Evolutionary conservation across 2,888 invertebrate species (phyloP).

Genomic region (Polydrusus cervinus): DNA sequence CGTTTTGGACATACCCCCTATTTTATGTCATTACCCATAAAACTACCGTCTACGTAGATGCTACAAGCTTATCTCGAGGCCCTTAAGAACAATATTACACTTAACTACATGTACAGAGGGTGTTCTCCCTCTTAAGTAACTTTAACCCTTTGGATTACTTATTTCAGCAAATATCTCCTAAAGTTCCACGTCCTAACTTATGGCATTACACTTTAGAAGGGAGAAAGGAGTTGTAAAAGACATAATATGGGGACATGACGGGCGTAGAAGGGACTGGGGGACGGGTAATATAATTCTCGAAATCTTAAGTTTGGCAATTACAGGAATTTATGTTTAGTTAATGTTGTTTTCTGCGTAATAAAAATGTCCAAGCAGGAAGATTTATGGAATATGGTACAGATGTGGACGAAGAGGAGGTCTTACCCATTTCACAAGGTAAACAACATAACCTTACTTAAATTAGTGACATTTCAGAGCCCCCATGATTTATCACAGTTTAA

Average conservation of each 20-base stretch:
- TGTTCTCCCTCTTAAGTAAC: not conserved
- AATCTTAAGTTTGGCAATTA: constrained; percentile 10
- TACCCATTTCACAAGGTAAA: too few relatives aligned
- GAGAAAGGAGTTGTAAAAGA: constrained; percentile 21
- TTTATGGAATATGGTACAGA: not conserved
- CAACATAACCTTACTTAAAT: too few relatives aligned
- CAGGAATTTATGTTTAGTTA: not conserved
- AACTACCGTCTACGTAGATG: too few relatives aligned
- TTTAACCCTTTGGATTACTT: constrained; percentile 18
- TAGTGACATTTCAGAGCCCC: too few relatives aligned
- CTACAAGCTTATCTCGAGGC: not conserved
- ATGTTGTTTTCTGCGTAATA: not conserved
- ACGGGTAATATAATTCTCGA: not conserved
- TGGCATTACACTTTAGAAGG: constrained; percentile 13
- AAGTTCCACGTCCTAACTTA: constrained; percentile 27
- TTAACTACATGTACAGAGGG: constrained; percentile 8
- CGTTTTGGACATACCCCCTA: too few relatives aligned
- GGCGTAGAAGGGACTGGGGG: not conserved
- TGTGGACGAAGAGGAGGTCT: too few relatives aligned
- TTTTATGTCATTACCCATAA: too few relatives aligned
- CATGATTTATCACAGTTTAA: too few relatives aligned
- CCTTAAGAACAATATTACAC: not conserved
- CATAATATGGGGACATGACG: constrained; percentile 13
- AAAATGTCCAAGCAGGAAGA: not conserved
- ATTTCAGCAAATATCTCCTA: constrained; percentile 27